Conservation (phyloP, 2,797 vertebrate species). For the Spinibarbus caldwelli region DNA sequence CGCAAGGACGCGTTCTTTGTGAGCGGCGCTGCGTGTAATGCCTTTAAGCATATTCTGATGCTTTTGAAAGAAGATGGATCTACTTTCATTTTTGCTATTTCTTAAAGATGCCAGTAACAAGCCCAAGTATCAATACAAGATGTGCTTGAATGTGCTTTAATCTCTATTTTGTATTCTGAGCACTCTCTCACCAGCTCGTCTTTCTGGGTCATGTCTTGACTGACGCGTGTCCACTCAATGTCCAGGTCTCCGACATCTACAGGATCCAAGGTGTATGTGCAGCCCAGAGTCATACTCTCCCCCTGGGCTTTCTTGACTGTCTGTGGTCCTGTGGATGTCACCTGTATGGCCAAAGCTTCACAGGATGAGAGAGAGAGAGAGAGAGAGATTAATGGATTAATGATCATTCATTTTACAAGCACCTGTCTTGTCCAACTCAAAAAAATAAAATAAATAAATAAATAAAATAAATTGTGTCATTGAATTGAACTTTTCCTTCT, state of each 20-base stretch:
- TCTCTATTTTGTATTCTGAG: background rate
- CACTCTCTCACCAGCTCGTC: constrained; percentile 82
- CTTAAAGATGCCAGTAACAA: background rate
- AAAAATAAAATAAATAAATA: no score
- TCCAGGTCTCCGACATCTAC: constrained; percentile 85
- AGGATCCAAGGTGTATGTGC: constrained; percentile 78
- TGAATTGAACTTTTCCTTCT: background rate
- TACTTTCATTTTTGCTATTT: background rate
- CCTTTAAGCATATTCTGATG: background rate
- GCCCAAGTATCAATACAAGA: background rate
- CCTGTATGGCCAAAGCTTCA: constrained; percentile 73
- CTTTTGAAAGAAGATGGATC: background rate
- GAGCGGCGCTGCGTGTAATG: no score
- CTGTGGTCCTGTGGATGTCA: constrained; percentile 83
- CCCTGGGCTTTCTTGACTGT: constrained; percentile 81
- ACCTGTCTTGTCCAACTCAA: no score
- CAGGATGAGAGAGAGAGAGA: constrained; percentile 31
- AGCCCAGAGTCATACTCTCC: constrained; percentile 78
- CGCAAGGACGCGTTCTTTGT: no score
- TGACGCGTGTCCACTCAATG: constrained; percentile 89
- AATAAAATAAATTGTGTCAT: no score
- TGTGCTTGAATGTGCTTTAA: background rate
- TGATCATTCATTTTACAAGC: no score
- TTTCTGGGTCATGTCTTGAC: constrained; percentile 82
- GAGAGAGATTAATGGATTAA: background rate